Base-by-base conservation (phyloP, 2,888 invertebrate genomes). In the Amphipoea lucens region DNA sequence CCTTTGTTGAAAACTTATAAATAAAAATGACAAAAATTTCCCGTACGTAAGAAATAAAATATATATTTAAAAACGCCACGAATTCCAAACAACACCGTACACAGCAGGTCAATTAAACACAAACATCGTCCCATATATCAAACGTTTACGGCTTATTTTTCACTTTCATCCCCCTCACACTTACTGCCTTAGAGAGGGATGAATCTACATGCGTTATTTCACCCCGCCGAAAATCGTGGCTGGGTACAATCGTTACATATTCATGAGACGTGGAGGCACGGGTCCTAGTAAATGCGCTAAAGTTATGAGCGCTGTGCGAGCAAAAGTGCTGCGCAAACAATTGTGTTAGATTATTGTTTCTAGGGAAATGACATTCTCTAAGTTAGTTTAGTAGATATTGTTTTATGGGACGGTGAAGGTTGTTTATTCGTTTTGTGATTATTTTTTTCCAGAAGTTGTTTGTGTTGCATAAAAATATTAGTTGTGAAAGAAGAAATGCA, bases 201-300 rank as follows among this genome's bases (percentile, higher is more conserved):
- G 80, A 75, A 88, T 82, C 83, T 82, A 86, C 83, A 71, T 83
- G 79, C 86, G 86, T 87, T 87, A 87, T 89, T 88, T 87, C 88
- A 82, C 83, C 86, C 82, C 79, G 88, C 91, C 89, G 91, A 93
- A 94, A 92, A 93, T 93, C 93, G 93, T 90, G 88, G 90, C 90
- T 88, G 90, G 91, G 89, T 85, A 88, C 90, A 88, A 77, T 75
- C 81, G 82, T 94, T 94, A 94, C 92, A 94, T 94, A 95, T 95
- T 95, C 94, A 95, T 94, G 94, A 93, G 93, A 91, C 91, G 90
- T 78, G 81, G 80, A 86, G 86, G 90, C 89, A 89, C 87, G 67
- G 75, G 80, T 84, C 77, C 77, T 79, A 70, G 74, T 74, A 70
- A 78, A 82, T 76, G 78, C 66, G 83, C 66, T 57, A 65, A 84